These are phyloP conservation scores for Wiebesia pumilae DNA, from an alignment of 1,140 invertebrate species.

Conservation along the genomic window DNA sequence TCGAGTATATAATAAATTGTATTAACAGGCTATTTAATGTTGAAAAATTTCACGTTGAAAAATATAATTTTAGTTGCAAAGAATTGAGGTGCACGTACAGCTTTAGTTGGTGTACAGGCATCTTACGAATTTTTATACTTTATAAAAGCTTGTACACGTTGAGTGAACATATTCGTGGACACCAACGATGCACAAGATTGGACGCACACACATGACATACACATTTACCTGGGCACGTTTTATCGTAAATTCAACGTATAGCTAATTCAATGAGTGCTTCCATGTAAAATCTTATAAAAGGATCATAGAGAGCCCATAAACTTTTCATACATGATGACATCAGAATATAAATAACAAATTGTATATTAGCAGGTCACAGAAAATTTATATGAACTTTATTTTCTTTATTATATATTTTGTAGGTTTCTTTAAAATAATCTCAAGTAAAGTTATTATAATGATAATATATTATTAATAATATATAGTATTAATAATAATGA, in stretches of 20 bases:
- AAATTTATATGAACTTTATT: not conserved
- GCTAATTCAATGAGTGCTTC: constrained; percentile 49
- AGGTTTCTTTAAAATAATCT: not conserved
- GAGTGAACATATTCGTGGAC: constrained; percentile 32
- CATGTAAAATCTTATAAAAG: constrained; percentile 33
- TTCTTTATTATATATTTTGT: not conserved
- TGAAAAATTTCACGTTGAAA: not conserved
- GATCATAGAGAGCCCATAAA: not conserved
- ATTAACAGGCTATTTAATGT: not conserved
- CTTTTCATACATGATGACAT: constrained; percentile 10
- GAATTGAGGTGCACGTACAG: constrained; percentile 11
- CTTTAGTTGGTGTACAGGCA: not conserved
- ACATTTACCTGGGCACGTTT: not conserved
- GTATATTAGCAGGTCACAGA: not conserved
- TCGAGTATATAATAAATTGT: not conserved
- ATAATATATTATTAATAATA: no score
- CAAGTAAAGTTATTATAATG: no score
- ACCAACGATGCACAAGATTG: not conserved
- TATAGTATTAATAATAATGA: no score
- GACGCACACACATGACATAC: not conserved
- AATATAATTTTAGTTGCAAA: not conserved
- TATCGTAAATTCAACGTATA: constrained; percentile 28
- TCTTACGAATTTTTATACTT: constrained; percentile 33
- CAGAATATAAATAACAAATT: constrained; percentile 14
- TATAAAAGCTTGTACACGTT: constrained; percentile 23